phyloP scores from a whole-genome alignment of 2,797 vertebrate genomes.

The Bovichtus diacanthus region DNA sequence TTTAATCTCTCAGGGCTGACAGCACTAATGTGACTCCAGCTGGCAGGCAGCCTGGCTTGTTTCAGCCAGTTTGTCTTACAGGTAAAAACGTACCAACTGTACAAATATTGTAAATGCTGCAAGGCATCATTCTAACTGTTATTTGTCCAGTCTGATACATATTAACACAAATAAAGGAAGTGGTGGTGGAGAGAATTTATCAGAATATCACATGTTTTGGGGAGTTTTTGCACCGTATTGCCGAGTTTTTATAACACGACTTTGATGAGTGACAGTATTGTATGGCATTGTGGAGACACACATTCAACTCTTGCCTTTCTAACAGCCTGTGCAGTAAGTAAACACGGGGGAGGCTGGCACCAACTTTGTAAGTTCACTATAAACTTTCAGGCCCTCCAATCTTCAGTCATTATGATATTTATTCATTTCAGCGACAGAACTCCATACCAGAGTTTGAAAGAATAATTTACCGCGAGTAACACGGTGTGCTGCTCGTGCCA shows the following conservation, averaged over 20 bases:
- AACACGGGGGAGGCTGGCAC: not conserved
- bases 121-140: not conserved
- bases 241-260: too few species aligned
- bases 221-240: too few species aligned
- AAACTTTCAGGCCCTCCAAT: constrained; percentile 22
- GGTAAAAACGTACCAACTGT: not conserved
- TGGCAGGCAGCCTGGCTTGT: constrained; percentile 37
- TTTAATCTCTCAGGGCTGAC: constrained; percentile 35
- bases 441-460: not conserved
- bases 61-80: constrained; percentile 10
- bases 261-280: too few species aligned
- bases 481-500: constrained; percentile 35
- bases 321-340: not conserved
- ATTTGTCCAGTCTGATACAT: not conserved
- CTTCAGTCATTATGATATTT: constrained; percentile 21
- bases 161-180: constrained; percentile 7
- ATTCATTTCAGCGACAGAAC: constrained; percentile 24
- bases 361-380: constrained; percentile 2
- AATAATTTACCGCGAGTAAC: constrained; percentile 17
- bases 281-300: not conserved
- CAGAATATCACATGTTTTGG: not conserved
- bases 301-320: not conserved
- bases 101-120: not conserved
- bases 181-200: not conserved
- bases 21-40: constrained; percentile 24